phyloP scores from a whole-genome alignment of 1,140 invertebrate genomes.

The Microplitis demolitor region DNA sequence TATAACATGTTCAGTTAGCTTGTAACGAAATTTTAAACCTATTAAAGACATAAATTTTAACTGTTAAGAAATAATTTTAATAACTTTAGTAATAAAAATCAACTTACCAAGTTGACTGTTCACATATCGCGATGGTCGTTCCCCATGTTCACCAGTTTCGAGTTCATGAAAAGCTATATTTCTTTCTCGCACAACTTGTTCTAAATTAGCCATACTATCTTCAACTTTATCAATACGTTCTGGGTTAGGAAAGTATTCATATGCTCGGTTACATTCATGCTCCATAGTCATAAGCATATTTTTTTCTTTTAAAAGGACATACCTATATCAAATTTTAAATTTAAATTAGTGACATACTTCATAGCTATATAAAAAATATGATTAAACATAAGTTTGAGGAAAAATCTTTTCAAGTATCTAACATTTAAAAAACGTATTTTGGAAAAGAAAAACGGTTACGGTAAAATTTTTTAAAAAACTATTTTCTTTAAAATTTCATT shows the following conservation, averaged over 20 bases:
- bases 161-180: constrained; percentile 89
- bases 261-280: constrained; percentile 73
- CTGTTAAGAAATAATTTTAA: constrained; percentile 19
- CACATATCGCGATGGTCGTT: constrained; percentile 68
- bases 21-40: constrained; percentile 39
- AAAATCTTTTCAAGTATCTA: background rate
- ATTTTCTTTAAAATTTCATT: no score
- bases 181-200: constrained; percentile 88
- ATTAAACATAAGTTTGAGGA: background rate
- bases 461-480: no score
- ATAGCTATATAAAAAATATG: constrained; percentile 15
- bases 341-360: no score
- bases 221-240: constrained; percentile 95
- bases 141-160: constrained; percentile 87
- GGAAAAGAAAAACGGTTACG: no score
- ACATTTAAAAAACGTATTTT: no score
- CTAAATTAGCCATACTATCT: constrained; percentile 95
- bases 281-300: constrained; percentile 99
- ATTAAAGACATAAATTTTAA: constrained; percentile 18
- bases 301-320: constrained; percentile 90
- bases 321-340: constrained; percentile 63
- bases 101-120: constrained; percentile 66
- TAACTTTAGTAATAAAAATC: background rate
- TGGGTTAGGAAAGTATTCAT: constrained; percentile 86
- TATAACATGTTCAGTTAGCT: constrained; percentile 61